Evolutionary conservation across 2,113 vertebrate genomes (phyloP).

Genomic region (Mus pahari): DNA sequence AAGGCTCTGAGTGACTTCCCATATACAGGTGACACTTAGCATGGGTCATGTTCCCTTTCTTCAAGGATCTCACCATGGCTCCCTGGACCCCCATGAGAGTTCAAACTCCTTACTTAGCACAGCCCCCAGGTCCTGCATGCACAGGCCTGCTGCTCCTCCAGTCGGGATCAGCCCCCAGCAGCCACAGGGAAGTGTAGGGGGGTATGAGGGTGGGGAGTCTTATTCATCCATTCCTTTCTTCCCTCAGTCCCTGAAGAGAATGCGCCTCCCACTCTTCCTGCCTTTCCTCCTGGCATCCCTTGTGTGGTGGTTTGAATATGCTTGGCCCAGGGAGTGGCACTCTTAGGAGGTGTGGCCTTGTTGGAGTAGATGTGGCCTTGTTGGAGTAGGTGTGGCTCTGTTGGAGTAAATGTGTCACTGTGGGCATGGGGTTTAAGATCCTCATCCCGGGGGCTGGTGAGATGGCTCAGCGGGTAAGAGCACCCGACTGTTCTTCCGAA

Average conservation of each 20-base stretch:
- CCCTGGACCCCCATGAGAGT: background rate
- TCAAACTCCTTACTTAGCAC: background rate
- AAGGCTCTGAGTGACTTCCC: background rate
- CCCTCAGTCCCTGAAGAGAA: background rate
- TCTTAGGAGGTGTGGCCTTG: no score
- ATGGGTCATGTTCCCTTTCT: background rate
- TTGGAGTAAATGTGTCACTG: no score
- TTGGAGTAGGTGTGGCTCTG: no score
- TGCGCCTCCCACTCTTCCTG: background rate
- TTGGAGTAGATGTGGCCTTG: no score
- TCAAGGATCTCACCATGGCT: background rate
- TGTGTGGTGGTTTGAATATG: no score
- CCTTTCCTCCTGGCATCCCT: background rate
- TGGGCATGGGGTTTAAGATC: no score
- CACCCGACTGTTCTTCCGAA: no score
- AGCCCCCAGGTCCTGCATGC: background rate
- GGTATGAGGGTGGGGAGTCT: background rate
- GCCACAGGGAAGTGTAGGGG: background rate
- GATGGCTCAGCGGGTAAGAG: no score
- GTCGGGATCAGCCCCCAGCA: background rate
- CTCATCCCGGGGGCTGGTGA: no score
- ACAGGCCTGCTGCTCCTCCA: background rate
- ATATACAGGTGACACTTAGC: background rate
- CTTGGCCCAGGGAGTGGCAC: no score
- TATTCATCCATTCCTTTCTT: background rate